Base-by-base conservation (phyloP, 2,888 invertebrate species). In the Hirtodrosophila cameraria region DNA sequence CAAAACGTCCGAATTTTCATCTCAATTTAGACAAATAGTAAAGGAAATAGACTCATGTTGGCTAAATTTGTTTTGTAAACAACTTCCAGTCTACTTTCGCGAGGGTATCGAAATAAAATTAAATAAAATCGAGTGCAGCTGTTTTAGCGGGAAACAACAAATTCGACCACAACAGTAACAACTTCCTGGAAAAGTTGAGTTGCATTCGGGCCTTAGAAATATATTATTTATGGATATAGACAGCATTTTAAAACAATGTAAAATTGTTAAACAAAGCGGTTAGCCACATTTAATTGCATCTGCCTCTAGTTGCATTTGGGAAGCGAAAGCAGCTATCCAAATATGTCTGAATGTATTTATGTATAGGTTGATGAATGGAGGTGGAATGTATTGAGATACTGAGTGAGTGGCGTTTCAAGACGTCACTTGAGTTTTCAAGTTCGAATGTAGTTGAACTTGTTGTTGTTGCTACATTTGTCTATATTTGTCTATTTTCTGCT, bases 141-240 rank as follows among this genome's bases (percentile, higher is more conserved):
- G 76, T 53, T 73, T 67, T 50, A 53, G 65, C 57, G 66, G 53
- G 57, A 58, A 77, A 65, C 43, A 71, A 36, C 38, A 60, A 55
- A 76, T 62, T 50, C 18, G 27, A 36, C 52, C 25, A 39, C 61
- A 55, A 53, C 39, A 55, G 62, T 63, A 80, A 74, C 67, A 84
- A 79, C 75, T 80, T 80, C 79, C 79, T 80, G 79, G 78, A 84
- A 84, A 84, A 71, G 60, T 81, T 71, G 60, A 30, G 59, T 42
- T 60, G 43, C 65, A 69, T 68, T 63, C 61, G 20, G 30, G 46
- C 46, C 48, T 28, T 41, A 35, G 54, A 30, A 50, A 62, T 42
- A 46, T 55, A 68, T 76, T 72, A 65, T 80, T 72, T 59, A 69
- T 52, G 38, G 35, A 23, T 23, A 49, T 20, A 55, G 57, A 11